A percentile compares a stretch with the other conserved stretches of the same genome.
These are phyloP conservation scores for Macrosiphum euphorbiae DNA, from an alignment of 2,888 invertebrate species.

Conservation along the genomic window DNA sequence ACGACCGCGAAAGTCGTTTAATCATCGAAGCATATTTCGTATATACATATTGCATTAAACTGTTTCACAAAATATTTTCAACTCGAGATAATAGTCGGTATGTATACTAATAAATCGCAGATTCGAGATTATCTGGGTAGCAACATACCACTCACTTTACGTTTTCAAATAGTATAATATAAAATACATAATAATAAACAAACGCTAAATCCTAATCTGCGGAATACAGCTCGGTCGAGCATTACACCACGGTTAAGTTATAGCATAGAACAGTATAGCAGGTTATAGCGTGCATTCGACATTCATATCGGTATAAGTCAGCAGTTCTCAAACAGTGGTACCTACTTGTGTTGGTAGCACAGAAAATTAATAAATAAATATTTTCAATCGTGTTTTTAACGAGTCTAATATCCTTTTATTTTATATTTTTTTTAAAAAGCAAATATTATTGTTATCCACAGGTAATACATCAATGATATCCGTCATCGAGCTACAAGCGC, in stretches of 20 bases:
- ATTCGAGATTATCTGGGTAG: not conserved
- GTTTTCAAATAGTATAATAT: not conserved
- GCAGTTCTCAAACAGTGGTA: not conserved
- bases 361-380: not conserved
- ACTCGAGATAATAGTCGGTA: not conserved
- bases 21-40: not conserved
- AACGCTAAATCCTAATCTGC: not conserved
- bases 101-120: not conserved
- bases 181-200: too few species aligned
- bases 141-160: not conserved
- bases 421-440: not conserved
- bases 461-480: not conserved
- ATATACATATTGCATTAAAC: not conserved
- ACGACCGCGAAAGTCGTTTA: conserved; percentile 3
- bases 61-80: not conserved
- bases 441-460: not conserved
- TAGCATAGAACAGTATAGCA: too few species aligned
- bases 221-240: not conserved
- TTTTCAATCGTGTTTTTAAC: not conserved
- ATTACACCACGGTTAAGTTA: not conserved
- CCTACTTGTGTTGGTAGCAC: too few species aligned
- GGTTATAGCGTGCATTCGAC: not conserved
- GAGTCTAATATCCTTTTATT: not conserved
- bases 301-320: not conserved
- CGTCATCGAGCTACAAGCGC: not conserved